Evolutionary conservation across 1,140 invertebrate genomes (phyloP).

Genomic region (Drosophila pallidifrons): DNA sequence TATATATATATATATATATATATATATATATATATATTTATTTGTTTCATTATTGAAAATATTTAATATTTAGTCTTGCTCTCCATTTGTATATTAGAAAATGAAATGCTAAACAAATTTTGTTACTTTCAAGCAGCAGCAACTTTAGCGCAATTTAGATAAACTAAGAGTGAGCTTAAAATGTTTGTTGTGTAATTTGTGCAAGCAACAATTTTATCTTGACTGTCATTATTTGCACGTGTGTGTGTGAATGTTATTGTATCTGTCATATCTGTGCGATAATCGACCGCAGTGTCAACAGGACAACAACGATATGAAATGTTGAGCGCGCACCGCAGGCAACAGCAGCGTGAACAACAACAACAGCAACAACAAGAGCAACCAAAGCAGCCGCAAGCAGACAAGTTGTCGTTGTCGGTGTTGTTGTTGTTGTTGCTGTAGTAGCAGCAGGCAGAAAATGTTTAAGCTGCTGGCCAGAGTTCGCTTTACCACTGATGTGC

Average conservation of each 20-base stretch:
- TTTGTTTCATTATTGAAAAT: too few species aligned
- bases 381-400: conserved; percentile 14
- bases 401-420: conserved; percentile 18
- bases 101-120: too few species aligned
- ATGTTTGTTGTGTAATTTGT: conserved; percentile 11
- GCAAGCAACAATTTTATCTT: conserved; percentile 3
- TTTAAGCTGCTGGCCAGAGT: conserved; percentile 44
- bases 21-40: too few species aligned
- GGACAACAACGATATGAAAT: conserved; percentile 39
- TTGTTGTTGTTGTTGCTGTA: conserved; percentile 9
- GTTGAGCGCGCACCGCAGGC: conserved; percentile 31
- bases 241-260: conserved; percentile 13
- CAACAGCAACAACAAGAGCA: conserved; percentile 27
- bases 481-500: conserved; percentile 70
- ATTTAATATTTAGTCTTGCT: too few species aligned
- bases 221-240: conserved; percentile 42
- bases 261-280: conserved; percentile 67
- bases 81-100: too few species aligned
- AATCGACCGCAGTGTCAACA: conserved; percentile 77
- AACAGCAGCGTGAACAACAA: conserved; percentile 36
- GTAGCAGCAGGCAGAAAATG: conserved; percentile 40
- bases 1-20: too few species aligned
- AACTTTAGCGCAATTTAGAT: too few species aligned
- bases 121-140: too few species aligned
- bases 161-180: too few species aligned